Conservation (phyloP, 2,888 invertebrate genomes). For the Chrysolina americana region DNA sequence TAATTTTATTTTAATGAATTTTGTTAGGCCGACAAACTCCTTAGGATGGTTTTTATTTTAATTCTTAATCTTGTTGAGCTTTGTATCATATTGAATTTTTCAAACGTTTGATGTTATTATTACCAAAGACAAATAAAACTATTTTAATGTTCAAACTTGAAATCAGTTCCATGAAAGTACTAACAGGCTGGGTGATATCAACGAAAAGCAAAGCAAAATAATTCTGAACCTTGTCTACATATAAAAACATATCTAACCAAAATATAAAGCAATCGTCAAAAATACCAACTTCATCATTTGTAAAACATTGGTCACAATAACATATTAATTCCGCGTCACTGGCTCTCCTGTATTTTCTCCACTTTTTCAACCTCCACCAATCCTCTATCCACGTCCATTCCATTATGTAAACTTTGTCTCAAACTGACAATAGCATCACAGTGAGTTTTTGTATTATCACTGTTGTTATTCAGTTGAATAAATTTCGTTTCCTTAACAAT, state of each 20-base stretch:
- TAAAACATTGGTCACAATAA: slow-evolving; percentile 82
- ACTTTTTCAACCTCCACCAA: slow-evolving; percentile 84
- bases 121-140: too few relatives aligned
- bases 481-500: slow-evolving; percentile 42
- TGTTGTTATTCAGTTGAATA: slow-evolving; percentile 13
- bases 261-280: slow-evolving; percentile 22
- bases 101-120: too few relatives aligned
- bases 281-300: slow-evolving; percentile 57
- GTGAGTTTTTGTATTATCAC: slow-evolving; percentile 28
- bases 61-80: too few relatives aligned
- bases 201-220: neutral
- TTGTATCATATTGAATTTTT: too few relatives aligned
- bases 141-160: neutral
- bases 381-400: slow-evolving; percentile 87
- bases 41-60: too few relatives aligned
- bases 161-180: neutral
- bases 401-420: slow-evolving; percentile 69
- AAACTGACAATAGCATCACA: slow-evolving; percentile 35
- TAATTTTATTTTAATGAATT: too few relatives aligned
- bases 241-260: neutral
- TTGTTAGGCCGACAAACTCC: too few relatives aligned
- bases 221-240: neutral
- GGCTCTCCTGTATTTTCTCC: slow-evolving; percentile 74
- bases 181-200: neutral
- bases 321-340: slow-evolving; percentile 77